A percentile compares a stretch with the other conserved stretches of the same genome.
These are phyloP conservation scores for Muricea muricata DNA, from an alignment of 92 coral and sea anemone genomes.

Conservation along the genomic window DNA sequence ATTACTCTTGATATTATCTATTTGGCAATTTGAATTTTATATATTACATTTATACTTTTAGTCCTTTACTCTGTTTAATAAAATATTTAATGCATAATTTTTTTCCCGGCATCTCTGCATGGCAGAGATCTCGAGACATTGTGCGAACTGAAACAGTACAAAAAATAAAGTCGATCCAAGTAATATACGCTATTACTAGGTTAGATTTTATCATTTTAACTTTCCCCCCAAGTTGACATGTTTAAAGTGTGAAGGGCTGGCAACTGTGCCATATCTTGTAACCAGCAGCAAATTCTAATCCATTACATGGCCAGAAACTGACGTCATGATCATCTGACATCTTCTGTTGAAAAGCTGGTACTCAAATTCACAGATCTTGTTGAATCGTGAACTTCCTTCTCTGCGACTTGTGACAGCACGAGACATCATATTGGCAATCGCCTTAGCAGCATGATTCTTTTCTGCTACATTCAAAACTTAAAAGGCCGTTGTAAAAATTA, in stretches of 20 bases:
- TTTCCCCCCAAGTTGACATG: too few relatives aligned
- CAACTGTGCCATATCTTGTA: slow-evolving; percentile 87
- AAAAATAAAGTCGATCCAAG: too few relatives aligned
- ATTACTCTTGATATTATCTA: too few relatives aligned
- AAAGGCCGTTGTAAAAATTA: slow-evolving; percentile 39
- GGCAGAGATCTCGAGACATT: too few relatives aligned
- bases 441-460: slow-evolving; percentile 97
- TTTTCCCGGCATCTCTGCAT: too few relatives aligned
- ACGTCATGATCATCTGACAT: slow-evolving; percentile 98
- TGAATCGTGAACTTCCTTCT: slow-evolving; percentile 89
- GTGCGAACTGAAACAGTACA: too few relatives aligned
- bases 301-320: slow-evolving; percentile 96
- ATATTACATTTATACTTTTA: too few relatives aligned
- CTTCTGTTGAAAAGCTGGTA: slow-evolving; percentile 78
- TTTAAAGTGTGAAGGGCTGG: slow-evolving; percentile 79
- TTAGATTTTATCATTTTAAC: too few relatives aligned
- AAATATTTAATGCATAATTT: too few relatives aligned
- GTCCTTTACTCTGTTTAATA: too few relatives aligned
- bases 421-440: slow-evolving; percentile 90
- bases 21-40: too few relatives aligned
- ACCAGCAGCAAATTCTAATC: slow-evolving; percentile 76
- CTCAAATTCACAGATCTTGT: slow-evolving; percentile 88
- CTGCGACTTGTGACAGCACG: slow-evolving; percentile 77
- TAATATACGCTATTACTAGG: too few relatives aligned
- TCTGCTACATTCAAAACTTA: slow-evolving; percentile 92